Percentiles rank a stretch among this genome's conserved stretches.
Conservation (phyloP, 2,797 vertebrate species). For the Mareca strepera region DNA sequence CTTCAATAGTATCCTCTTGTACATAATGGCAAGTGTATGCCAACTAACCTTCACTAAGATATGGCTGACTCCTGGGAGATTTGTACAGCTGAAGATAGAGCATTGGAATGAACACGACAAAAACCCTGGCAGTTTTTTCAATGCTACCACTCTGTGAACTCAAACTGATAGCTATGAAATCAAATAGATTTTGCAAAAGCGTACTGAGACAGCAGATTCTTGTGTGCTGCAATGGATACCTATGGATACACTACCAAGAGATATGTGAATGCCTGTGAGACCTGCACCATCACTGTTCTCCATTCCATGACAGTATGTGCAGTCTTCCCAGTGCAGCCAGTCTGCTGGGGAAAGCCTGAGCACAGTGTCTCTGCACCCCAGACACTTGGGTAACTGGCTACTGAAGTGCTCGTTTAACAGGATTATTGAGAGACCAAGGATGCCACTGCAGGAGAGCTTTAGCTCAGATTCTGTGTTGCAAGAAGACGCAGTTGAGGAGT, state of each 20-base stretch:
- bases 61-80: not conserved
- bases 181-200: not conserved
- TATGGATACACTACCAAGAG: not conserved
- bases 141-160: not conserved
- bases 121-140: conserved; percentile 21
- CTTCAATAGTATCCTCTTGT: not conserved
- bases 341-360: not conserved
- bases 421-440: not conserved
- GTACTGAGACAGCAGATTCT: not conserved
- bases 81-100: not conserved
- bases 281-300: not conserved
- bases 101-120: not conserved
- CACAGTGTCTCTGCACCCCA: not conserved
- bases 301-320: not conserved
- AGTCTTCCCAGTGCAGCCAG: not conserved
- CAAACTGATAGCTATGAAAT: not conserved
- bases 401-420: not conserved
- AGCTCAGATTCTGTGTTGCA: not conserved
- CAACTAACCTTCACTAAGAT: conserved; percentile 13
- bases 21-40: not conserved
- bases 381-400: not conserved
- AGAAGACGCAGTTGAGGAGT: not conserved
- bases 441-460: not conserved
- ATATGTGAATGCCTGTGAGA: not conserved
- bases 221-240: not conserved